Evolutionary conservation across 2,797 vertebrate genomes (phyloP), one percentile per base, ranked within the genome.

Genomic region (Serranus cabrilla): DNA sequence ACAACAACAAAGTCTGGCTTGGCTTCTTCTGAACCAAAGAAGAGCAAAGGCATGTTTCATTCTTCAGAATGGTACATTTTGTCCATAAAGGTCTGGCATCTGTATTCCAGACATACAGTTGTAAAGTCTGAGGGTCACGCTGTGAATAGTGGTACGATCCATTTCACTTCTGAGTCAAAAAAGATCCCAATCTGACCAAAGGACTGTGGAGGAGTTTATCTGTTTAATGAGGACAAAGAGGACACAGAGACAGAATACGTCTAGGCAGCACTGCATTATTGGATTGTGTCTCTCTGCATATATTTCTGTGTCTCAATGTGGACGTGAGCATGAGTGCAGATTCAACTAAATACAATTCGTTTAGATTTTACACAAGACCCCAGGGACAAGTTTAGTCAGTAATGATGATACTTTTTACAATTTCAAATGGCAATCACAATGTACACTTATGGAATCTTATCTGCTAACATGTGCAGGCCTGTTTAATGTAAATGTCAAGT

Each of bases 91-190:
- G 49, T 76, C 31, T 72, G 27, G 3, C 70, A 75, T 78, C 65
- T 82, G 76, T 20, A 12, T 52, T 64, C 69, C 66, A 85, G 70
- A 77, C 60, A 71, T 57, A 57, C 3, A 45, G 13, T 27, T 39
- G 43, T 34, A 40, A 42, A 21, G 50, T 13, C 55, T 51, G 7
- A 51, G 17, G 54, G 11, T 7, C 55, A 60, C 27, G 17, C 18
- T 63, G 5, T 72, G 56, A 5, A n/a, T 1, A 16, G 7, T 21
- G 14, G 27, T 8, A 1, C 23, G 34, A 67, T 49, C 16, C 11
- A 11, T 43, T 20, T 56, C 31, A 12, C 40, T 61, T 42, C 18
- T 51, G 6, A 64, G 62, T 27, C 25, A n/a, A 18, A n/a, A 16
- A 25, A 68, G 14, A 59, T 46, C 17, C 25, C 2, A 37, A 6